phyloP scores from a whole-genome alignment of 2,797 vertebrate genomes.

The Propithecus deckenii region DNA sequence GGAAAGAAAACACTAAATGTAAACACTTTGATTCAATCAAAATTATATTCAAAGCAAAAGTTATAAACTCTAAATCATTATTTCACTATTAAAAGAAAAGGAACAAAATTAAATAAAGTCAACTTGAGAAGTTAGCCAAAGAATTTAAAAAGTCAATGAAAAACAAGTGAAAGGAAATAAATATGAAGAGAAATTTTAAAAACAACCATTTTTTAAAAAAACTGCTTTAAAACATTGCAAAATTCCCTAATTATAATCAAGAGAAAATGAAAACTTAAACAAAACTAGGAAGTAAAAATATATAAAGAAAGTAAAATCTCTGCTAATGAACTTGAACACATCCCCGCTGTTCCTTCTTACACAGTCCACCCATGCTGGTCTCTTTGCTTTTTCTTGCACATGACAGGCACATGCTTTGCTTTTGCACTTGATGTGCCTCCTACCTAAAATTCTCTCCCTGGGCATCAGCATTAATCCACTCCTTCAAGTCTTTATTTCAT shows the following conservation, averaged over 20 bases:
- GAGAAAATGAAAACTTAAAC: not conserved
- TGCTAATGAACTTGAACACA: not conserved
- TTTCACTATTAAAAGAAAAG: not conserved
- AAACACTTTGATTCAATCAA: not conserved
- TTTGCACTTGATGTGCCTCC: not conserved
- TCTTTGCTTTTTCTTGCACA: not conserved
- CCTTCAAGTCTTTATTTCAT: not conserved
- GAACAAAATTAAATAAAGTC: not conserved
- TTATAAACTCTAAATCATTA: not conserved
- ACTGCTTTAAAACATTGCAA: not conserved
- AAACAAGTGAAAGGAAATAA: not conserved
- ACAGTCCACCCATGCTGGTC: not conserved
- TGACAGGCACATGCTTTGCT: not conserved
- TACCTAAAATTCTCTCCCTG: not conserved
- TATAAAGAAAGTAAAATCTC: not conserved
- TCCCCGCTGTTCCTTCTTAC: not conserved
- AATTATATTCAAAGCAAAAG: not conserved
- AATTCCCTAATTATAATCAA: not conserved
- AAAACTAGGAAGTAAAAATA: not conserved
- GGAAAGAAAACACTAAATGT: not conserved
- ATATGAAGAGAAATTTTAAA: not conserved
- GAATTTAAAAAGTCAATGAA: not conserved
- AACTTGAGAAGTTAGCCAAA: not conserved
- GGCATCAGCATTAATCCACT: not conserved
- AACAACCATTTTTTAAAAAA: not conserved